Conservation (phyloP, 2,113 vertebrate species). For the Mola mola region DNA sequence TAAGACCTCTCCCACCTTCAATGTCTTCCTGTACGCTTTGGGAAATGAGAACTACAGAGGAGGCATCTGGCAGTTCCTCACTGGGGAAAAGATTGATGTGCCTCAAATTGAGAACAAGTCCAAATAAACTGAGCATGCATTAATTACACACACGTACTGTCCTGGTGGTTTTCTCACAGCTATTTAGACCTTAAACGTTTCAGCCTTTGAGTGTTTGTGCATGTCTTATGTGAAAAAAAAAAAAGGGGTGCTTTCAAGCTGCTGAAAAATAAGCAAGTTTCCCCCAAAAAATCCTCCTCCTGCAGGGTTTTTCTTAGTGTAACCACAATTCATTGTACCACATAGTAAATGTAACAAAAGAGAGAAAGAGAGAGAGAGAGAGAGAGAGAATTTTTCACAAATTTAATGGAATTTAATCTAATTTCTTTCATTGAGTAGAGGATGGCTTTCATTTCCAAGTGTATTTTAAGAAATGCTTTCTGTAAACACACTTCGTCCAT, state of each 20-base stretch:
- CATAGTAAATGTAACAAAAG: background rate
- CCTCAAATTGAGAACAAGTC: conserved; percentile 87
- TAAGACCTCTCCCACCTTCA: conserved; percentile 88
- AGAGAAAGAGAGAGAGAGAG: no score
- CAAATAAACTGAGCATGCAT: conserved; percentile 82
- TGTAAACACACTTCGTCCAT: background rate
- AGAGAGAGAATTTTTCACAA: no score
- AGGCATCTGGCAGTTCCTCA: conserved; percentile 91
- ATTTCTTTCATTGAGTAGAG: background rate
- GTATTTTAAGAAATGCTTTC: background rate
- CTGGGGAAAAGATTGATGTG: conserved; percentile 86
- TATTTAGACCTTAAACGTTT: conserved; percentile 35
- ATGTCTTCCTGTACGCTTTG: conserved; percentile 90
- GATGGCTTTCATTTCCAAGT: conserved; percentile 20
- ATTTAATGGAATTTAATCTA: background rate
- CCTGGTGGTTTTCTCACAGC: conserved; percentile 66
- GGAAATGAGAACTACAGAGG: conserved; percentile 90
- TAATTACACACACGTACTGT: conserved; percentile 53
- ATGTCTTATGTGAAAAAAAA: conserved; percentile 8
- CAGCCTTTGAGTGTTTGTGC: conserved; percentile 22
- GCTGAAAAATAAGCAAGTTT: background rate
- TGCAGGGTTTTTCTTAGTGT: background rate
- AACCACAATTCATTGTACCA: background rate
- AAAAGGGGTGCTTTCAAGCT: no score
- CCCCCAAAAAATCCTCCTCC: background rate